These are phyloP conservation scores for Palythoa caribaeorum DNA, from an alignment of 92 coral and sea anemone species.

Conservation along the genomic window DNA sequence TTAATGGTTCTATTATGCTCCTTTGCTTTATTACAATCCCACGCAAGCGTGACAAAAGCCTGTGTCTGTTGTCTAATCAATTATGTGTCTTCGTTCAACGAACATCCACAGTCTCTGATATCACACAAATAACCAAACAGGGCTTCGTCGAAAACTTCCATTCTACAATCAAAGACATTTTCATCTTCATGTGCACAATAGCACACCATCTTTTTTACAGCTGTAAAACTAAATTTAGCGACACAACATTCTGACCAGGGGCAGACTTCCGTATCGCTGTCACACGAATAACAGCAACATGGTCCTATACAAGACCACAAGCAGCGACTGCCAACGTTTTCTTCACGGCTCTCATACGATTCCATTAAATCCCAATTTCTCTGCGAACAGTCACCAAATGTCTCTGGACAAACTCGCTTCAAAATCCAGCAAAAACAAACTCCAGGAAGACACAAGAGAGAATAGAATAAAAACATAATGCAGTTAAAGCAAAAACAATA, in stretches of 20 bases:
- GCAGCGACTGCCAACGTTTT: conserved; percentile 37
- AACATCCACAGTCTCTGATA: conserved; percentile 57
- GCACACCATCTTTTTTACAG: conserved; percentile 72
- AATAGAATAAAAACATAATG: conserved; percentile 56
- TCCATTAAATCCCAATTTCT: conserved; percentile 69
- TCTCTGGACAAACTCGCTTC: conserved; percentile 71
- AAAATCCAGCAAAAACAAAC: conserved; percentile 69
- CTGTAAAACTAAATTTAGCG: conserved; percentile 50
- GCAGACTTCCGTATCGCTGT: conserved; percentile 72
- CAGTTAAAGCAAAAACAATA: conserved; percentile 83
- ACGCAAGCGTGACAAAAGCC: background rate
- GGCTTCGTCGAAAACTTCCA: conserved; percentile 67
- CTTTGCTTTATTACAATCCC: too few relatives aligned
- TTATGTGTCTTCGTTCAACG: conserved; percentile 7
- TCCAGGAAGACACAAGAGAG: conserved; percentile 67
- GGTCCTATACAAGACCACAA: conserved; percentile 78
- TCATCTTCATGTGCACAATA: conserved; percentile 66
- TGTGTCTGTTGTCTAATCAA: too few relatives aligned
- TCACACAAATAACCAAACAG: conserved; percentile 86
- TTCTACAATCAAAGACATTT: conserved; percentile 41
- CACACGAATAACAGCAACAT: conserved; percentile 75
- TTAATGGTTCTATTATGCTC: too few relatives aligned
- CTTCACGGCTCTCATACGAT: conserved; percentile 64
- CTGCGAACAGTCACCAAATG: conserved; percentile 71
- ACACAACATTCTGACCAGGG: conserved; percentile 69